Conservation (phyloP, 2,888 invertebrate genomes). For the Hylaea fasciaria region DNA sequence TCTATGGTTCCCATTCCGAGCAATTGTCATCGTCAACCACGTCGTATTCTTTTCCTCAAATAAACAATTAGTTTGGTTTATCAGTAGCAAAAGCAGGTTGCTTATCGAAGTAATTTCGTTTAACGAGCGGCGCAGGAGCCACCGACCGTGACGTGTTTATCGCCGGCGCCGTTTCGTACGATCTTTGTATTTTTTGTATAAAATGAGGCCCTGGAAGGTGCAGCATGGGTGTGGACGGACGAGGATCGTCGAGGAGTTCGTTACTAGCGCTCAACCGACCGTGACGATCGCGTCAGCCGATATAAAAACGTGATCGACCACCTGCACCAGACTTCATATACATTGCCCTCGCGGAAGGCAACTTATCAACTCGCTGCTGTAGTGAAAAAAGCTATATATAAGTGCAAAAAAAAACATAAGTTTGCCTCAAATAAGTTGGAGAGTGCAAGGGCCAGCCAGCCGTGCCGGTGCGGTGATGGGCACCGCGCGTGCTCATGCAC, state of each 20-base stretch:
- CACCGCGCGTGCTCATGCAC: conserved; percentile 26
- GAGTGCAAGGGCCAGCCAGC: conserved; percentile 28
- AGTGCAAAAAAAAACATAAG: neutral
- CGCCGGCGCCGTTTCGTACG: conserved; percentile 8
- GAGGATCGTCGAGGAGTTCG: conserved; percentile 22
- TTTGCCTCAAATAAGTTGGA: neutral
- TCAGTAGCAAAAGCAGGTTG: conserved; percentile 23
- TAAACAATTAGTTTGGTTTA: conserved; percentile 14
- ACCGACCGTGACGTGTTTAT: conserved; percentile 23
- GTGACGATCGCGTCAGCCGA: conserved; percentile 21
- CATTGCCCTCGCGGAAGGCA: neutral
- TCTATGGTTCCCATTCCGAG: neutral
- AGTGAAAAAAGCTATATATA: neutral
- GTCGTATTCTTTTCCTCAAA: conserved; percentile 1
- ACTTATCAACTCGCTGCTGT: neutral
- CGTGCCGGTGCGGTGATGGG: conserved; percentile 31
- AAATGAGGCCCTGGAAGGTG: conserved; percentile 10
- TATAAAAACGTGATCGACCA: neutral
- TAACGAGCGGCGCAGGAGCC: conserved; percentile 23
- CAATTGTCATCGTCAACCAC: neutral
- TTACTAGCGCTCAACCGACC: conserved; percentile 25
- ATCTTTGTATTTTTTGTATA: conserved; percentile 13
- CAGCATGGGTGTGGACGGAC: conserved; percentile 7
- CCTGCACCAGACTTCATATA: neutral
- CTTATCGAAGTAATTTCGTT: conserved; percentile 19